phyloP scores from a whole-genome alignment of 2,113 vertebrate species.

The Calyptommatus sinebrachiatus region DNA sequence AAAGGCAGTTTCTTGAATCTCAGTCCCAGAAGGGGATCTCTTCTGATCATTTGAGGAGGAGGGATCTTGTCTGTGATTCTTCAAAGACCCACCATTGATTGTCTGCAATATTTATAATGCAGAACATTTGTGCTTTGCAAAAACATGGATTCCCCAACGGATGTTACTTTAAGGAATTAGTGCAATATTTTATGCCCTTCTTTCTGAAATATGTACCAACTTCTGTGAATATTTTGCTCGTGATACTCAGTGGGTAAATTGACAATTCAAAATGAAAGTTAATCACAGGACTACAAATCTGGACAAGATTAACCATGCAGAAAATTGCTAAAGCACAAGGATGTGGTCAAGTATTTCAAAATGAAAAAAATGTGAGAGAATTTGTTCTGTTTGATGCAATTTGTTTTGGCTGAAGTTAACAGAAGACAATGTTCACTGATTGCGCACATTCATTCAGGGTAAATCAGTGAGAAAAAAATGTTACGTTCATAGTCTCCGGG shows the following conservation, averaged over 20 bases:
- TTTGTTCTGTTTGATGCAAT: constrained; percentile 17
- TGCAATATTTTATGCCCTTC: constrained; percentile 34
- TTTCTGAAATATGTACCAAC: background rate
- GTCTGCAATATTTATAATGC: constrained; percentile 47
- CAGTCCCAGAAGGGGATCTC: constrained; percentile 37
- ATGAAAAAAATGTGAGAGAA: background rate
- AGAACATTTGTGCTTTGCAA: constrained; percentile 49
- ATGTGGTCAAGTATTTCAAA: background rate
- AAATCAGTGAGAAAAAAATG: background rate
- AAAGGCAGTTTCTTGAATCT: constrained; percentile 49
- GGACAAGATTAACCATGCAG: background rate
- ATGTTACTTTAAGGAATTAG: constrained; percentile 33
- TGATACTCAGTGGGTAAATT: background rate
- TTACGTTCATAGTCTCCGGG: too few species aligned
- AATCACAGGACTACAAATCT: background rate
- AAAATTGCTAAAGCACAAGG: background rate
- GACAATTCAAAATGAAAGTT: background rate
- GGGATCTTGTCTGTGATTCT: constrained; percentile 46
- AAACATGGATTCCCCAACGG: constrained; percentile 21
- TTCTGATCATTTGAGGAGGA: constrained; percentile 54
- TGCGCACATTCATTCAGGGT: background rate
- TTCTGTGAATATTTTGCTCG: background rate
- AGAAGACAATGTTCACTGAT: background rate
- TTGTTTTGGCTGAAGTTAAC: background rate
- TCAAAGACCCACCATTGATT: constrained; percentile 56